Percentiles rank a stretch among this genome's conserved stretches.
These are phyloP conservation scores for human DNA, from an alignment of 2,113 vertebrate species.

Conservation along the genomic window GRCh38 chr7:132037001-132037500, in stretches of 20 bases:
- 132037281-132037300: no score
- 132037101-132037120: not conserved
- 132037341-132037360: not conserved
- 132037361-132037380: not conserved
- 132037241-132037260: not conserved
- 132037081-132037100: not conserved
- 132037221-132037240: no score
- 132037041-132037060: not conserved
- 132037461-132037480: not conserved
- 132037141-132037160: not conserved
- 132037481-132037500: not conserved
- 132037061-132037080: not conserved
- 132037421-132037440: not conserved
- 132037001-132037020: not conserved
- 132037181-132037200: not conserved
- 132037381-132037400: no score
- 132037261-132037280: not conserved
- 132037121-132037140: not conserved
- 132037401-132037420: not conserved
- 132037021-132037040: not conserved
- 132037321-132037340: accelerated
- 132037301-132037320: not conserved
- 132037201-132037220: not conserved
- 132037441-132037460: not conserved
- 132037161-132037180: not conserved